Evolutionary conservation across 2,888 invertebrate species (phyloP).

Genomic region (Athalia rosae): DNA sequence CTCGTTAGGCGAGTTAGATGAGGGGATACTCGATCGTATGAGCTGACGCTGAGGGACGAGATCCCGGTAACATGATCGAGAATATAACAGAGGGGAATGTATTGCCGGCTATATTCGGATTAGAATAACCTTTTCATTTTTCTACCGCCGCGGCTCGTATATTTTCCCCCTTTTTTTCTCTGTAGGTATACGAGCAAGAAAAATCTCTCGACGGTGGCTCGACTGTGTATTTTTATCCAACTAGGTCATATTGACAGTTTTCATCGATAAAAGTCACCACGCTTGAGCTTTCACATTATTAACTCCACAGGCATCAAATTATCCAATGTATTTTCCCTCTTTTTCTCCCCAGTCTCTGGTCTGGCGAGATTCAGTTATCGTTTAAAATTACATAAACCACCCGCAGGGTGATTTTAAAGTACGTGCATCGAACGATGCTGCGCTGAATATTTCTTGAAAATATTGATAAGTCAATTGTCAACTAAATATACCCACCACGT

Average conservation of each 20-base stretch:
- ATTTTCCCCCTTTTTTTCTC: neutral
- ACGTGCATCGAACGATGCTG: neutral
- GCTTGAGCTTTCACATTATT: neutral
- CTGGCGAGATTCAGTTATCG: constrained; percentile 24
- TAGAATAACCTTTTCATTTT: neutral
- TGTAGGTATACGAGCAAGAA: neutral
- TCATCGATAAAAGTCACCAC: constrained; percentile 24
- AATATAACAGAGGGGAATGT: neutral
- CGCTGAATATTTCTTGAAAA: neutral
- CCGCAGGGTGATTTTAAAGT: neutral
- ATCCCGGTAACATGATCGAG: neutral
- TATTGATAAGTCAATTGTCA: constrained; percentile 1
- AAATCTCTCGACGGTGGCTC: neutral
- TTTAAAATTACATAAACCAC: neutral
- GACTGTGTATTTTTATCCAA: neutral
- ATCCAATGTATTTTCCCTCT: neutral
- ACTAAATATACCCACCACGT: no score
- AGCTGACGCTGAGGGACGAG: neutral
- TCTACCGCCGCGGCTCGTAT: neutral
- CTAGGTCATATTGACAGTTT: constrained; percentile 21
- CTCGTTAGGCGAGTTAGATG: constrained; percentile 25
- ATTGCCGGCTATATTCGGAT: no score
- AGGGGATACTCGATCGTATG: neutral
- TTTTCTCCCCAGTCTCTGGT: neutral
- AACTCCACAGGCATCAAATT: neutral